A percentile compares a stretch with the other conserved stretches of the same genome.
These are phyloP conservation scores for Chloroceryle inda DNA, from an alignment of 2,797 vertebrate genomes.

Conservation along the genomic window DNA sequence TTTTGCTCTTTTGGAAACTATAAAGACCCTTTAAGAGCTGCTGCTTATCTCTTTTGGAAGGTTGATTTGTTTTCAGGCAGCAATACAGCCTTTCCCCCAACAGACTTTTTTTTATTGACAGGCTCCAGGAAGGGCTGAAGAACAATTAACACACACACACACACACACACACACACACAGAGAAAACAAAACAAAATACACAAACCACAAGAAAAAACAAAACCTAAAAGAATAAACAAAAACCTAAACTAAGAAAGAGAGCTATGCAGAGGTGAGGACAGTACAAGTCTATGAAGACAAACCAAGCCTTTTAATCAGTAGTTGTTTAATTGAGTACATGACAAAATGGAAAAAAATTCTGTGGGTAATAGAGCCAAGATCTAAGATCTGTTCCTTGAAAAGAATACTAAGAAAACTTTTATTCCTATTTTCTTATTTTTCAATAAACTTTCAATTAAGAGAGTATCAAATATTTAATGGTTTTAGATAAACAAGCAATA, in stretches of 20 bases:
- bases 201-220: too few species aligned
- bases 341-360: not conserved
- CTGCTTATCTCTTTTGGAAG: slow-evolving; percentile 2
- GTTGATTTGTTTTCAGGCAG: not conserved
- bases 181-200: too few species aligned
- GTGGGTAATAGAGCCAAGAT: not conserved
- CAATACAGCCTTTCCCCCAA: not conserved
- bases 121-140: not conserved
- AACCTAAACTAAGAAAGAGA: not conserved
- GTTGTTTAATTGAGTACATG: not conserved
- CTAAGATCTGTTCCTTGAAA: not conserved
- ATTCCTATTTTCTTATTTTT: not conserved
- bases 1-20: slow-evolving; percentile 59
- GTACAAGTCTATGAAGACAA: not conserved
- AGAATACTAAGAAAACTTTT: not conserved
- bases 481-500: not conserved
- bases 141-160: not conserved
- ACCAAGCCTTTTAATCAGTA: not conserved
- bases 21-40: not conserved
- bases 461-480: not conserved
- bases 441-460: not conserved
- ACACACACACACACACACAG: too few species aligned
- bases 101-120: not conserved
- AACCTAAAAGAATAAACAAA: not conserved
- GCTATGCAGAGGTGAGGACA: not conserved